These are phyloP conservation scores for Tridacna crocea DNA, from an alignment of 2,888 invertebrate genomes.

Conservation along the genomic window DNA sequence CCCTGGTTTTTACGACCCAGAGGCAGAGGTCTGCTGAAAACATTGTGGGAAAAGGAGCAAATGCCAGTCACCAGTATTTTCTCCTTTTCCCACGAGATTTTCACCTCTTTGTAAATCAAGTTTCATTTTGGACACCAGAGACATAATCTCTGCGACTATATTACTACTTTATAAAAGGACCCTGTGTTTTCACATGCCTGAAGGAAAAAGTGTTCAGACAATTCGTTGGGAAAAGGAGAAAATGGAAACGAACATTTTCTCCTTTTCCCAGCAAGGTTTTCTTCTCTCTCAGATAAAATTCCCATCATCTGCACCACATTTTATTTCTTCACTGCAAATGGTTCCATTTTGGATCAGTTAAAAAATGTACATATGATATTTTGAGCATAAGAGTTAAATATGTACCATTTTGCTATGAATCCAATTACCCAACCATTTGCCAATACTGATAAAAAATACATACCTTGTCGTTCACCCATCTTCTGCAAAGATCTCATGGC, in stretches of 20 bases:
- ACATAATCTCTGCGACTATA: no score
- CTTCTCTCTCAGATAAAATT: not conserved
- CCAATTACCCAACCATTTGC: not conserved
- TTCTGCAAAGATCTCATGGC: conserved; percentile 87
- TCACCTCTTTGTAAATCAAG: no score
- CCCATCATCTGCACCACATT: not conserved
- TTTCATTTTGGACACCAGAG: no score
- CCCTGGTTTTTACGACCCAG: no score
- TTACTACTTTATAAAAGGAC: no score
- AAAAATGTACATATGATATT: not conserved
- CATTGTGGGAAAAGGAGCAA: no score
- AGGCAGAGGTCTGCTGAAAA: no score
- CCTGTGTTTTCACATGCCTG: no score
- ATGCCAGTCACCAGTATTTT: no score
- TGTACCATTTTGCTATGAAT: not conserved
- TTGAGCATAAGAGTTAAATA: not conserved
- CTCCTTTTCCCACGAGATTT: no score
- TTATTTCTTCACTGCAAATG: not conserved
- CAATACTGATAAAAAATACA: not conserved
- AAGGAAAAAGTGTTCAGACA: not conserved
- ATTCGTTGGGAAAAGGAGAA: not conserved
- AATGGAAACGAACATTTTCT: not conserved
- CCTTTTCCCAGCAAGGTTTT: not conserved
- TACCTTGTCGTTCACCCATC: conserved; percentile 62
- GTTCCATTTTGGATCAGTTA: not conserved